These are phyloP conservation scores for Oithona nana DNA, from an alignment of 2,888 invertebrate genomes.

Conservation along the genomic window DNA sequence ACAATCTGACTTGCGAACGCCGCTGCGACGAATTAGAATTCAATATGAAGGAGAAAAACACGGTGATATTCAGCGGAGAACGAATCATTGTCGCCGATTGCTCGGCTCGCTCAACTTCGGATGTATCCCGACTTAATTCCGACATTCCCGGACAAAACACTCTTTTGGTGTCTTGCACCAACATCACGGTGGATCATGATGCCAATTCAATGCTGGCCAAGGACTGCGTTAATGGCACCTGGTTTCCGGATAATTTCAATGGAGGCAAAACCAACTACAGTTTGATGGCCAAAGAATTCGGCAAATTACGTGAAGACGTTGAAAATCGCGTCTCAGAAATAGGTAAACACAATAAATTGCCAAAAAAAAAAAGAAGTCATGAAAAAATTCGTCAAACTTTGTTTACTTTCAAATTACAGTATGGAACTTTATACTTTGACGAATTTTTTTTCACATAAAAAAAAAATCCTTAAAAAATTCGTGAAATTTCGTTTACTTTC, in stretches of 20 bases:
- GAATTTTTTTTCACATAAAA: too few relatives aligned
- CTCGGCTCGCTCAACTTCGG: not conserved
- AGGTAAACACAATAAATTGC: too few relatives aligned
- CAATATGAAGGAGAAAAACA: conserved; percentile 19
- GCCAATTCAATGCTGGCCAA: not conserved
- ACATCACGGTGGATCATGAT: conserved; percentile 9
- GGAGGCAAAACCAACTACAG: conserved; percentile 15
- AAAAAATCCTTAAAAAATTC: too few relatives aligned
- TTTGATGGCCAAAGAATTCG: not conserved
- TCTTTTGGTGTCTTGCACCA: conserved; percentile 5
- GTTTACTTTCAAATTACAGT: too few relatives aligned
- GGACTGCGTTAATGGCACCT: conserved; percentile 17
- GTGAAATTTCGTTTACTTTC: too few relatives aligned
- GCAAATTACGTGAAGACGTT: not conserved
- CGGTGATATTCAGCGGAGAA: conserved; percentile 20
- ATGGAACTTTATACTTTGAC: too few relatives aligned
- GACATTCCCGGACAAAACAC: not conserved
- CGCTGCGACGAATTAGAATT: conserved; percentile 18
- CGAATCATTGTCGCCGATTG: conserved; percentile 20
- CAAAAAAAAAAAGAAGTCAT: too few relatives aligned
- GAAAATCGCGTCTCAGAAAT: not conserved
- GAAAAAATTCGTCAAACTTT: too few relatives aligned
- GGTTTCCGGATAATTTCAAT: conserved; percentile 12
- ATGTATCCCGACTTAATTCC: not conserved
- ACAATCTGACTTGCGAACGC: conserved; percentile 10